Evolutionary conservation across 2,888 invertebrate species (phyloP).

Genomic region (Xestia xanthographa): DNA sequence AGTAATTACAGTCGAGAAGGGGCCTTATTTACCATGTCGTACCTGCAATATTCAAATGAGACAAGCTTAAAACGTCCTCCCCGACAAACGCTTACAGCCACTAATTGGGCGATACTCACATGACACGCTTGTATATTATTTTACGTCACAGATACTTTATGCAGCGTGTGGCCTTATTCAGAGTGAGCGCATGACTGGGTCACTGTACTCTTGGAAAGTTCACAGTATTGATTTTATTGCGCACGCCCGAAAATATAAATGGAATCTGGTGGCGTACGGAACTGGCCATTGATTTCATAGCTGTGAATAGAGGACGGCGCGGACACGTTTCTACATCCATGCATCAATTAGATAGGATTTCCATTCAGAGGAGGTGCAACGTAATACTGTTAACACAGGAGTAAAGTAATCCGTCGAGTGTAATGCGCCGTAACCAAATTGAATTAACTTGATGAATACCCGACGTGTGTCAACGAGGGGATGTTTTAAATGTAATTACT

Average conservation of each 20-base stretch:
- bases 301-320: conserved; percentile 60
- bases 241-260: conserved; percentile 89
- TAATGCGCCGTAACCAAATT: conserved; percentile 61
- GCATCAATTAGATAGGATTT: conserved; percentile 40
- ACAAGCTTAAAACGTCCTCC: conserved; percentile 38
- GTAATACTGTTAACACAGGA: conserved; percentile 59
- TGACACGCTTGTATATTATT: conserved; percentile 70
- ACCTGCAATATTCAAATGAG: conserved; percentile 65
- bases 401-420: conserved; percentile 58
- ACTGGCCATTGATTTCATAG: conserved; percentile 77
- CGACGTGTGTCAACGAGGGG: conserved; percentile 52
- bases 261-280: conserved; percentile 76
- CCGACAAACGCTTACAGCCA: conserved; percentile 56
- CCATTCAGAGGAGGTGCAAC: conserved; percentile 52
- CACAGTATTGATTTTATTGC: conserved; percentile 90
- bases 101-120: conserved; percentile 69
- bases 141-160: conserved; percentile 79
- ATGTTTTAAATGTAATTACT: conserved; percentile 64
- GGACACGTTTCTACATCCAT: conserved; percentile 41
- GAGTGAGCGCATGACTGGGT: conserved; percentile 84
- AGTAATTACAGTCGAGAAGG: conserved; percentile 65
- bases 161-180: conserved; percentile 85
- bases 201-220: conserved; percentile 89
- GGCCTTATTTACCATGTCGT: conserved; percentile 50
- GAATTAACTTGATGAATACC: conserved; percentile 67